Conservation (phyloP, 2,113 vertebrate genomes). For the Odocoileus hemionus region DNA sequence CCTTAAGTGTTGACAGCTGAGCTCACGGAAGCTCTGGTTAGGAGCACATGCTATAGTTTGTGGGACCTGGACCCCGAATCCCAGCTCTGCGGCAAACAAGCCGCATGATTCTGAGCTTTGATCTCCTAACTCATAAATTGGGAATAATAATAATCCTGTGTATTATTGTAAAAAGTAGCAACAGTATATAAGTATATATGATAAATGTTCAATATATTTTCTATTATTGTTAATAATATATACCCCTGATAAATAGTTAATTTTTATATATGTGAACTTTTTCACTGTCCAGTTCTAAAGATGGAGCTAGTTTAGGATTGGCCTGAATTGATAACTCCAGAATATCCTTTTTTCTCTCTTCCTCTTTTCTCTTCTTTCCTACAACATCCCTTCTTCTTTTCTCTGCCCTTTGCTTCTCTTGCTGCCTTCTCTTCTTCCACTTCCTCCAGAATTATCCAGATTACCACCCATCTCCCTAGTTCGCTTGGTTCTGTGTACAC, state of each 20-base stretch:
- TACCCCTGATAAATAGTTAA: background rate
- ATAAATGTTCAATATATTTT: background rate
- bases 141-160: background rate
- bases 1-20: background rate
- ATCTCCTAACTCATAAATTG: background rate
- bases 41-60: background rate
- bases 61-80: background rate
- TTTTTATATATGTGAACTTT: background rate
- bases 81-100: background rate
- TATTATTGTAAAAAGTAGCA: background rate
- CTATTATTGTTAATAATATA: background rate
- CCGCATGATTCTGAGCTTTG: background rate
- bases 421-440: background rate
- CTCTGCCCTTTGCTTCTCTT: background rate
- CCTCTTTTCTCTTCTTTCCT: background rate
- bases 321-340: background rate
- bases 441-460: background rate
- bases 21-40: background rate
- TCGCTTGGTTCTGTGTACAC: background rate
- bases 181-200: background rate
- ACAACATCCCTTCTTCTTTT: background rate
- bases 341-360: background rate
- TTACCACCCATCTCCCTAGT: background rate
- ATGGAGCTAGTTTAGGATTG: background rate
- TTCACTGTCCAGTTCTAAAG: background rate